Conservation (phyloP, 2,113 vertebrate genomes). For the Pao palembangensis region DNA sequence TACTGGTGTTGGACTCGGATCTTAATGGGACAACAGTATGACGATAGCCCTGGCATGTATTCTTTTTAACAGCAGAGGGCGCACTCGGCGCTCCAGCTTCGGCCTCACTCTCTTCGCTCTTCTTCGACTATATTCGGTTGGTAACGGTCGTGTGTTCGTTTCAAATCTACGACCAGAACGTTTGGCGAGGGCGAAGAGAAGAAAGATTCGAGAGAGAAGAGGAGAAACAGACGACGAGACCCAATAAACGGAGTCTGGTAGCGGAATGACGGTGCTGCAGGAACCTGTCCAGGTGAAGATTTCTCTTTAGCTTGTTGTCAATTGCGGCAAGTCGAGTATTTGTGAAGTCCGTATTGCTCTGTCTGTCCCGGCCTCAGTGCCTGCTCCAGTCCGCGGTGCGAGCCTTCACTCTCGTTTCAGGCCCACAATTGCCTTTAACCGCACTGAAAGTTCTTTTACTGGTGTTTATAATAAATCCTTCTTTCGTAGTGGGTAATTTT, state of each 20-base stretch:
- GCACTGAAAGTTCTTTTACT: not conserved
- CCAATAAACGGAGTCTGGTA: conserved; percentile 44
- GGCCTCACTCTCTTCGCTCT: not conserved
- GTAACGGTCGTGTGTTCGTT: conserved; percentile 73
- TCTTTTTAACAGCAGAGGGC: not conserved
- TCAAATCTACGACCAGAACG: conserved; percentile 72
- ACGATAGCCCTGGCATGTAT: not conserved
- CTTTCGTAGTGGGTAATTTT: not conserved
- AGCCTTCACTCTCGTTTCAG: conserved; percentile 14
- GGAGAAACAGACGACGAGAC: conserved; percentile 35
- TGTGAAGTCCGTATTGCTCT: not conserved
- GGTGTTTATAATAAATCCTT: not conserved
- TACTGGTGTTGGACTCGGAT: too few relatives aligned
- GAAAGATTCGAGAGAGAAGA: conserved; percentile 47
- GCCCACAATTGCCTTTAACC: conserved; percentile 8
- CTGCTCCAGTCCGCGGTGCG: conserved; percentile 18
- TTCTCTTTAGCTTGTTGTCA: conserved; percentile 21
- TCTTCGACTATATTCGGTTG: conserved; percentile 27
- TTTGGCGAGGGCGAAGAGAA: conserved; percentile 49
- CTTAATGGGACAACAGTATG: too few relatives aligned
- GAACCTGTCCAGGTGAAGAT: conserved; percentile 77
- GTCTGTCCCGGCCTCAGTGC: conserved; percentile 36
- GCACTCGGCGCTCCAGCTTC: not conserved
- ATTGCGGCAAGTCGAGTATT: not conserved
- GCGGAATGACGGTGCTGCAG: conserved; percentile 81